Conservation (phyloP, 2,888 invertebrate genomes). For the Anorthoa munda region DNA sequence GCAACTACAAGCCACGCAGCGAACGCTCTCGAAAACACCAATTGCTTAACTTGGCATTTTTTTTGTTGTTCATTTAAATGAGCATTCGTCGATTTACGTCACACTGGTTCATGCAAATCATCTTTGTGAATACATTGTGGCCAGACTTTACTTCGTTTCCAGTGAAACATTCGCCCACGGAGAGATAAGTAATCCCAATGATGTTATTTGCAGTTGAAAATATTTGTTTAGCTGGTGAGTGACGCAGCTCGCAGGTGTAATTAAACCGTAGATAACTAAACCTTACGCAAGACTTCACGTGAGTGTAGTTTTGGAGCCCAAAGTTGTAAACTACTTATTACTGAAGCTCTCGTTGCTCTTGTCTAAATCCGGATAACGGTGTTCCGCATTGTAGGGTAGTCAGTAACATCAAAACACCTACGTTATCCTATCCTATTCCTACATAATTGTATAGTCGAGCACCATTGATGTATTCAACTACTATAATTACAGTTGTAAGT, state of each 20-base stretch:
- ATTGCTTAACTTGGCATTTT: slow-evolving; percentile 32
- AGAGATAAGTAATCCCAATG: slow-evolving; percentile 39
- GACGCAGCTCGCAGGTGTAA: slow-evolving; percentile 47
- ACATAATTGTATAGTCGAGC: slow-evolving; percentile 12
- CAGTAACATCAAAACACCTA: slow-evolving; percentile 33
- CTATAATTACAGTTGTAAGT: slow-evolving; percentile 35
- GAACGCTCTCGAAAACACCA: slow-evolving; percentile 44
- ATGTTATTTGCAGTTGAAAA: slow-evolving; percentile 31
- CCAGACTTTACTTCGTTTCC: slow-evolving; percentile 19
- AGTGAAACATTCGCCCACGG: slow-evolving; percentile 21
- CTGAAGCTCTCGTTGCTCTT: not conserved
- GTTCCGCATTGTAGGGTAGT: slow-evolving; percentile 21
- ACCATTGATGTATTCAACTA: slow-evolving; percentile 3
- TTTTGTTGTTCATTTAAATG: slow-evolving; percentile 30
- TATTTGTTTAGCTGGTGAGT: slow-evolving; percentile 48
- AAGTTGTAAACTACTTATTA: slow-evolving; percentile 1
- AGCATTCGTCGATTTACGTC: slow-evolving; percentile 37
- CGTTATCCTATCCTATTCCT: slow-evolving; percentile 1
- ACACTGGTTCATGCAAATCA: slow-evolving; percentile 39
- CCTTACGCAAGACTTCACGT: slow-evolving; percentile 7
- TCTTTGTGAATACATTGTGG: slow-evolving; percentile 25
- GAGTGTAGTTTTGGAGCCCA: not conserved
- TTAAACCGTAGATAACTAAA: slow-evolving; percentile 11
- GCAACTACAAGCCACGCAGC: slow-evolving; percentile 14
- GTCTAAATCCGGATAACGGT: slow-evolving; percentile 35